phyloP scores from a whole-genome alignment of 2,888 invertebrate genomes.

The Melangyna quadrimaculata region DNA sequence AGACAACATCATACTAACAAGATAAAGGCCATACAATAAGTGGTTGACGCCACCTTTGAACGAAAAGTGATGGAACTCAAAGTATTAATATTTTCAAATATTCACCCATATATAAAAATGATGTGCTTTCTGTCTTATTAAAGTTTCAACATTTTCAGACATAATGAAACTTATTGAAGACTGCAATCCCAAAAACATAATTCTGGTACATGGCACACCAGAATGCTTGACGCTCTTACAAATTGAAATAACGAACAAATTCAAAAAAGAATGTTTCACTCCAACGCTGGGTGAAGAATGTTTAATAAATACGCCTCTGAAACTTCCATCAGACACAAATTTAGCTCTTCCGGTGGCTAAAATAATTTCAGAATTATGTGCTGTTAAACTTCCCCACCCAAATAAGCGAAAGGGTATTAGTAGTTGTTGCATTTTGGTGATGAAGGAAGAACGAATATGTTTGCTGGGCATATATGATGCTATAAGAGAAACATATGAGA shows the following conservation, averaged over 20 bases:
- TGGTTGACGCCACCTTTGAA: too few species aligned
- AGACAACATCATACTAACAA: too few species aligned
- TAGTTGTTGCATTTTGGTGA: not conserved
- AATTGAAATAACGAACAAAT: not conserved
- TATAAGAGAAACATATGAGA: not conserved
- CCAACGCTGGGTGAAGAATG: not conserved
- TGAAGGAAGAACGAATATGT: not conserved
- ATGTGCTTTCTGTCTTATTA: not conserved
- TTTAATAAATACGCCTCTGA: not conserved
- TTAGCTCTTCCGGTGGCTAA: not conserved
- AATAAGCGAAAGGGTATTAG: not conserved
- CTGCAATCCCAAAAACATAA: not conserved
- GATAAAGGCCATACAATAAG: too few species aligned
- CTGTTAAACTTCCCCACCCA: not conserved
- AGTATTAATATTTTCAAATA: too few species aligned
- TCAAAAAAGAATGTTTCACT: not conserved
- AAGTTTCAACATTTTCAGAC: not conserved
- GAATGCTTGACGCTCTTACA: not conserved
- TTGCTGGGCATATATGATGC: not conserved
- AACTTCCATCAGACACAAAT: not conserved
- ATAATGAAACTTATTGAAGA: not conserved
- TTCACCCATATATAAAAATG: too few species aligned
- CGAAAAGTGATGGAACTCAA: too few species aligned
- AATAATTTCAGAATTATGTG: not conserved
- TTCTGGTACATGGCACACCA: not conserved